Evolutionary conservation across 2,113 vertebrate species (phyloP), one percentile per base, ranked within the genome.

Genomic region (Halcyon senegalensis): DNA sequence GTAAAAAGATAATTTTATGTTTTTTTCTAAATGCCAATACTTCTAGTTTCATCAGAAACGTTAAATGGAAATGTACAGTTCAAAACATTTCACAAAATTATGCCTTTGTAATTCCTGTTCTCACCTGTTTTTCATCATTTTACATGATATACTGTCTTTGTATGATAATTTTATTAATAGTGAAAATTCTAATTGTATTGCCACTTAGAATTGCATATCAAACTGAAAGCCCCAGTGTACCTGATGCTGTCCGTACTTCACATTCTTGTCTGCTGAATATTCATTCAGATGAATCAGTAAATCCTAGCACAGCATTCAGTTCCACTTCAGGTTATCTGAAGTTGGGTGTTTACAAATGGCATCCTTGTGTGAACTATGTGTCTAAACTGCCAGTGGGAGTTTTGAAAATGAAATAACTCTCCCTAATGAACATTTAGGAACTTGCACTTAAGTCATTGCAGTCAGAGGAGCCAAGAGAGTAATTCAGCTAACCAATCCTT

Each of bases 11-110:
- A 72, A 87, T 91, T 35, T 75, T 3, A n/a, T 84, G 31, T 11
- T 90, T 96, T 64, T 94, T 95, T 74, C 62, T 88, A 95, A 92
- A 92, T 94, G 86, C n/a, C 76, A 89, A 25, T 37, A n/a, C 39
- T 58, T 84, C 30, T 44, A 5, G 5, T 88, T 78, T 89, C 25
- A 62, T 78, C 43, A 37, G 48, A 78, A 92, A 67, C 73, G 86
- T 91, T 51, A 58, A 75, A 46, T 48, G n/a, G 58, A 85, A 94
- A 79, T 50, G 27, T 19, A 27, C 60, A 66, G 56, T 77, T 82
- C 48, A 55, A 48, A 87, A 87, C 70, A 23, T 43, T 81, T 84
- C 51, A 62, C 25, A 78, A 60, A 78, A 68, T 68, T 46, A 50
- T 51, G 20, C 37, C 17, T 89, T 74, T 79, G 18, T 75, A 62